A percentile compares a stretch with the other conserved stretches of the same genome.
These are phyloP conservation scores for Pseudotriccus pelzelni DNA, from an alignment of 2,797 vertebrate genomes.

Conservation along the genomic window DNA sequence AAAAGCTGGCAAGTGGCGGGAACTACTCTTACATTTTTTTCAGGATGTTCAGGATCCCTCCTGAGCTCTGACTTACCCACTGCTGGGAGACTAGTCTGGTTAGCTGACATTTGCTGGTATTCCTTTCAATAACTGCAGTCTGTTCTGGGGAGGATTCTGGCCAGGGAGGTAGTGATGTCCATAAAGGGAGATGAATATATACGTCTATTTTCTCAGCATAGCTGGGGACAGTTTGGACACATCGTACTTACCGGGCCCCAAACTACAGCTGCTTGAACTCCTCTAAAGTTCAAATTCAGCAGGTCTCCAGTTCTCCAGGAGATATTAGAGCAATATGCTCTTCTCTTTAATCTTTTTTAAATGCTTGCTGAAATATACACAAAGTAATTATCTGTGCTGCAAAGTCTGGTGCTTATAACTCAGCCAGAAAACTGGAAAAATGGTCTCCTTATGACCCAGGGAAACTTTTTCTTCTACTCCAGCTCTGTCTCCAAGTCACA, in stretches of 20 bases:
- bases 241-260: neutral
- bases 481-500: neutral
- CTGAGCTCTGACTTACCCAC: neutral
- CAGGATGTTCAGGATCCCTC: neutral
- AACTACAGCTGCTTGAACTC: neutral
- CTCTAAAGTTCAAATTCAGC: neutral
- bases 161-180: neutral
- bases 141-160: neutral
- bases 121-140: neutral
- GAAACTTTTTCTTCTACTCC: neutral
- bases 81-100: neutral
- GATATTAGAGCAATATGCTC: neutral
- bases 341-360: neutral
- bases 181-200: no score
- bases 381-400: neutral
- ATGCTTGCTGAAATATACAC: neutral
- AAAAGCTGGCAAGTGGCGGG: neutral
- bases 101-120: neutral
- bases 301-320: neutral
- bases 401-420: neutral
- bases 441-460: neutral
- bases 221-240: neutral
- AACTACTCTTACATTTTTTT: neutral
- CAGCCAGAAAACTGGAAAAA: neutral
- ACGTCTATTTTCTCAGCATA: neutral